Conservation (phyloP, 2,888 invertebrate genomes). For the Xanthostigma xanthostigma region DNA sequence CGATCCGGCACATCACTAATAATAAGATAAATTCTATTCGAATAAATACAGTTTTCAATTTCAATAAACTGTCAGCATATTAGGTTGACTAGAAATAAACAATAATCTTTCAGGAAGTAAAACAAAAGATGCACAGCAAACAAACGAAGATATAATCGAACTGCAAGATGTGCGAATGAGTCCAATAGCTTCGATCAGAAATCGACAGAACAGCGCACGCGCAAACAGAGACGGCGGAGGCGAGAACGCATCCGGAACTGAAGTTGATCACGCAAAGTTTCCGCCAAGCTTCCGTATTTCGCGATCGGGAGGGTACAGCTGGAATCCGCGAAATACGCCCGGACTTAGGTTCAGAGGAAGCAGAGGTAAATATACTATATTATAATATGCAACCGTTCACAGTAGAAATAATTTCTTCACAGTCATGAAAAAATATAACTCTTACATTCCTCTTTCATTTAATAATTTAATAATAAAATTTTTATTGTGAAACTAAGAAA, state of each 20-base stretch:
- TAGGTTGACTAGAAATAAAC: slow-evolving; percentile 1
- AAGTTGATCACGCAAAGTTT: slow-evolving; percentile 47
- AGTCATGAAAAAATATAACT: too few species aligned
- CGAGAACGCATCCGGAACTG: slow-evolving; percentile 30
- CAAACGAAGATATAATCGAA: slow-evolving; percentile 69
- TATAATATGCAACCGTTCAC: too few species aligned
- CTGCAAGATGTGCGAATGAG: slow-evolving; percentile 76
- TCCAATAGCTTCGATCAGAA: slow-evolving; percentile 65
- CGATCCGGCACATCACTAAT: too few species aligned
- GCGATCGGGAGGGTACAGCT: slow-evolving; percentile 37
- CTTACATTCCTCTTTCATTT: too few species aligned
- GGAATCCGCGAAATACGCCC: slow-evolving; percentile 39
- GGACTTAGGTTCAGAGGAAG: slow-evolving; percentile 41
- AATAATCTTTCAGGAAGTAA: slow-evolving; percentile 25
- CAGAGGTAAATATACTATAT: slow-evolving; percentile 24
- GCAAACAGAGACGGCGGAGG: slow-evolving; percentile 20
- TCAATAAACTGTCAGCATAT: slow-evolving; percentile 3
- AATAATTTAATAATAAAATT: too few species aligned
- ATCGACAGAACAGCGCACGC: slow-evolving; percentile 43
- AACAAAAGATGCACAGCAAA: slow-evolving; percentile 21
- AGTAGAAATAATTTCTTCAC: too few species aligned
- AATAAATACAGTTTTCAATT: not conserved
- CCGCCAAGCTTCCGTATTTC: slow-evolving; percentile 63
- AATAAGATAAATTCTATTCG: too few species aligned
- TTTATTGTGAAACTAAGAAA: too few species aligned